A percentile compares a stretch with the other conserved stretches of the same genome.
Evolutionary conservation across 2,888 invertebrate genomes (phyloP).

Genomic region (Phaedon cochleariae): DNA sequence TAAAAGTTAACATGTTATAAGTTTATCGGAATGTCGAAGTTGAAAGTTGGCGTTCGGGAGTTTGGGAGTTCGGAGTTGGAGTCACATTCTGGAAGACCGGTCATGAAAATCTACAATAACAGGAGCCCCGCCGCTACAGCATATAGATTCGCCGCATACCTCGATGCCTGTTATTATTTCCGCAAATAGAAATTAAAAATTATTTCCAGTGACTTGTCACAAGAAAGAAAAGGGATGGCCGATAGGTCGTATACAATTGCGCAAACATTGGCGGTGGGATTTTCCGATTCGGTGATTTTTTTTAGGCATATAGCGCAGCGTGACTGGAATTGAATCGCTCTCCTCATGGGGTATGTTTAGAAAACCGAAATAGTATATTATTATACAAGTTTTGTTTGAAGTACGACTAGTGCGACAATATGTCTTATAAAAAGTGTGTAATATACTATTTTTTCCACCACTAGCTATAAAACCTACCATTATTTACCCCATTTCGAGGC

Average conservation of each 20-base stretch:
- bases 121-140: conserved; percentile 49
- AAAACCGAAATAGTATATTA: no score
- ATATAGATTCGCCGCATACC: conserved; percentile 59
- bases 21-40: conserved; percentile 40
- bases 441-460: no score
- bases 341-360: no score
- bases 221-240: conserved; percentile 36
- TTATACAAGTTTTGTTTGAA: no score
- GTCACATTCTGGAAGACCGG: conserved; percentile 60
- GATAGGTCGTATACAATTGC: conserved; percentile 42
- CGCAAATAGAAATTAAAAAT: conserved; percentile 61
- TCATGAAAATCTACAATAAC: conserved; percentile 60
- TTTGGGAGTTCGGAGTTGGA: conserved; percentile 44
- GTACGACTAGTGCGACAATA: no score
- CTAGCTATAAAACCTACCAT: no score
- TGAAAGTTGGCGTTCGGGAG: conserved; percentile 36
- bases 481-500: no score
- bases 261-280: conserved; percentile 48
- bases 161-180: conserved; percentile 56
- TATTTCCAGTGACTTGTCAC: conserved; percentile 56
- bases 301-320: conserved; percentile 22
- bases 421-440: no score
- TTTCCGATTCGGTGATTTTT: conserved; percentile 42
- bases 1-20: conserved; percentile 44
- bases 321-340: conserved; percentile 11